Evolutionary conservation across 2,113 vertebrate species (phyloP).

Genomic region (Dinomys branickii): DNA sequence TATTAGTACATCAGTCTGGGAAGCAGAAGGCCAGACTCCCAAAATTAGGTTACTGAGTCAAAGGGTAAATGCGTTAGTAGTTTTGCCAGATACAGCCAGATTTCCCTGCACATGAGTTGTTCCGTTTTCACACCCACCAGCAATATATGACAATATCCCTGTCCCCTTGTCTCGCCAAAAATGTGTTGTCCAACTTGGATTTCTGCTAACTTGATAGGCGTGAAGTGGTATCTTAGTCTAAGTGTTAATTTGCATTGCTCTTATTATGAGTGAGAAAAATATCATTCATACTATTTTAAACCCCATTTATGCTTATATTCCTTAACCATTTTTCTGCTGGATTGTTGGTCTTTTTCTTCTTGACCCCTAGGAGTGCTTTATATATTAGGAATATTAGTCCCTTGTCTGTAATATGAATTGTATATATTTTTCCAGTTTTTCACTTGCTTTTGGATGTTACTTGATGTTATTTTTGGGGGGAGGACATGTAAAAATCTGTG

Average conservation of each 20-base stretch:
- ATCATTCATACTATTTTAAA: constrained; percentile 3
- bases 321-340: constrained; percentile 9
- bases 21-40: not conserved
- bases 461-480: not conserved
- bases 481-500: not conserved
- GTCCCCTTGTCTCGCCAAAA: not conserved
- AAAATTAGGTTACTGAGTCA: not conserved
- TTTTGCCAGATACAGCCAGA: not conserved
- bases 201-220: not conserved
- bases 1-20: not conserved
- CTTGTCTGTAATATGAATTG: not conserved
- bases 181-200: not conserved
- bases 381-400: not conserved
- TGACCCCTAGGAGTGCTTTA: constrained; percentile 5
- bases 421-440: not conserved
- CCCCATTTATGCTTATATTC: not conserved
- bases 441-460: constrained; percentile 39
- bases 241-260: not conserved
- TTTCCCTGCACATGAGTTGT: not conserved
- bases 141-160: fast-evolving
- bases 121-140: not conserved
- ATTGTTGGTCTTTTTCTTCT: not conserved
- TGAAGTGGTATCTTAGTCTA: not conserved
- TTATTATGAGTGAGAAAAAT: not conserved
- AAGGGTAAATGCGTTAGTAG: not conserved